Base-by-base conservation (phyloP, 2,888 invertebrate genomes). In the Drosophila sordidapex region DNA sequence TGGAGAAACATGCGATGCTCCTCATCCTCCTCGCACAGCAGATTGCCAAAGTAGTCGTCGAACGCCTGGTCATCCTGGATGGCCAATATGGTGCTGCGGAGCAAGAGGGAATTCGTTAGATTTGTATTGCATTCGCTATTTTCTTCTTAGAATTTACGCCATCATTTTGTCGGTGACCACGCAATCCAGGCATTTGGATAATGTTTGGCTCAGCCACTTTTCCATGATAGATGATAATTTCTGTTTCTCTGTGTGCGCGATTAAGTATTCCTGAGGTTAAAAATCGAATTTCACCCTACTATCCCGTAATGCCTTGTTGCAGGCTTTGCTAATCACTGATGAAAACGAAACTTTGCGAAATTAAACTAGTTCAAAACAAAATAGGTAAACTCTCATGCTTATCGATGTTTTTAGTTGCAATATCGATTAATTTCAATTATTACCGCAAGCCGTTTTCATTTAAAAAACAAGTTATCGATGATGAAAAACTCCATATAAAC, bases 1-100 rank as follows among this genome's bases (percentile, higher is more conserved):
- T 93, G 86, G 54, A 96, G 94, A 90, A 97, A 97, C 56, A 94
- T 93, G 68, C 94, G 94, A 90, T 97, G 97, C 66, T 95, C 94
- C 6, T 94, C 93, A 82, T 95, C 95, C 60, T 94, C 95, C 74
- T 94, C 94, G 92, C 97, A 95, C 1, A 98, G 91, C 54, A 98
- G 93, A 57, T 96, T 96, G 82, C 94, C 95, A 93, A 97, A 95
- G 87, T 97, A 97, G 70, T 97, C 96, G 82, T 96, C 96, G 56
- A 97, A 94, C 86, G 97, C 97, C 69, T 94, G 93, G 64, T 95
- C 95, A 87, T 95, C 95, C 84, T 96, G 94, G 81, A 98, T 96
- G 21, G 95, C 94, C 70, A 95, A 90, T 40, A 98, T 95, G 82
- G 96, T 96, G 40, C 97, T 97, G 59, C 8, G 15, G 40, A 52